A percentile compares a stretch with the other conserved stretches of the same genome.
Evolutionary conservation across 2,113 vertebrate genomes (phyloP).

Genomic region (Tachycineta bicolor): DNA sequence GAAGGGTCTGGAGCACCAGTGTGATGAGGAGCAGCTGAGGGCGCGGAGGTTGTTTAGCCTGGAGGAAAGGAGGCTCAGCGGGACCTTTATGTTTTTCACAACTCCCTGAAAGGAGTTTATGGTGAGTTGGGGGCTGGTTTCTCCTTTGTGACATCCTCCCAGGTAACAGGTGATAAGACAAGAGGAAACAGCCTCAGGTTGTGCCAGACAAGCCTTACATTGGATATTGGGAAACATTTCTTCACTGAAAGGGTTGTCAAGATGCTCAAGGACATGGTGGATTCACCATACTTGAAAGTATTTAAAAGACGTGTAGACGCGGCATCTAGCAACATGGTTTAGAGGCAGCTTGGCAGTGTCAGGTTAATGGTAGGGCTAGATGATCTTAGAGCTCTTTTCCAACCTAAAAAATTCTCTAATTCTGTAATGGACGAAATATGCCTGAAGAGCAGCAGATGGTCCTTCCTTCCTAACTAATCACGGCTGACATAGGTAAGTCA

Average conservation of each 20-base stretch:
- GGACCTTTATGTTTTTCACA: neutral
- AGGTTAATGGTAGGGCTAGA: neutral
- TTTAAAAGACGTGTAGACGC: neutral
- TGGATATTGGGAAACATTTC: neutral
- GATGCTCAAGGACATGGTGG: neutral
- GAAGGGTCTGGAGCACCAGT: neutral
- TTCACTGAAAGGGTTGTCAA: neutral
- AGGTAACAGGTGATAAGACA: neutral
- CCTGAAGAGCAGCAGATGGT: neutral
- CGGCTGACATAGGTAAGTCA: neutral
- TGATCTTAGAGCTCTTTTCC: neutral
- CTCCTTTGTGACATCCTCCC: neutral
- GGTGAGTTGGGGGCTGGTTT: neutral
- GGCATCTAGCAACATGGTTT: neutral
- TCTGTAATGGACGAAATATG: slow-evolving; percentile 11
- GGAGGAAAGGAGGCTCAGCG: neutral
- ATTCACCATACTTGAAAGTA: neutral
- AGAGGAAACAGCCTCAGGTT: neutral
- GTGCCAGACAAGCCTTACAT: neutral
- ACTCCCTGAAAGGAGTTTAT: neutral
- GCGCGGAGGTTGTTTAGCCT: neutral
- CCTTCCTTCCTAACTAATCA: slow-evolving; percentile 3
- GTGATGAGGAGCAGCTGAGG: neutral
- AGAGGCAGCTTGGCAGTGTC: neutral
- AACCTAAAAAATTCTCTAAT: neutral